These are phyloP conservation scores for Chiroxiphia lanceolata DNA, from an alignment of 2,797 vertebrate genomes.

Conservation along the genomic window DNA sequence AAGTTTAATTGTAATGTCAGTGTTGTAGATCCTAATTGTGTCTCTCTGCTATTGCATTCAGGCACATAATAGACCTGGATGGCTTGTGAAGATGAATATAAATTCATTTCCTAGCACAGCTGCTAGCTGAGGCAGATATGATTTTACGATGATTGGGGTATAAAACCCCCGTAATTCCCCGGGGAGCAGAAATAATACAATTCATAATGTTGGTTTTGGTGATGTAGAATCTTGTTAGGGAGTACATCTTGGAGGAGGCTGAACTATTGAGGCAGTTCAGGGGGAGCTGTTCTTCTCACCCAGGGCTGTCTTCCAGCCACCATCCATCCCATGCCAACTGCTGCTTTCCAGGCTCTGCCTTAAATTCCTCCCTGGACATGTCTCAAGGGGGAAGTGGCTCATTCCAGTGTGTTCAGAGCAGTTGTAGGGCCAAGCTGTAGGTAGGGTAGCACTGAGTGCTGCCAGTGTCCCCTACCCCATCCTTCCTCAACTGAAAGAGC, in stretches of 20 bases:
- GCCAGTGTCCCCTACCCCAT: not conserved
- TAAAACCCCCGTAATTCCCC: not conserved
- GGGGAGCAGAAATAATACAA: not conserved
- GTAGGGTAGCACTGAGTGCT: not conserved
- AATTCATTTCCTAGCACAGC: constrained; percentile 45
- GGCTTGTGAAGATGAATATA: constrained; percentile 28
- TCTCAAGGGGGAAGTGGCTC: not conserved
- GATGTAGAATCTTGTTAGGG: not conserved
- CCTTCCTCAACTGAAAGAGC: not conserved
- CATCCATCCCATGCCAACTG: fast-evolving
- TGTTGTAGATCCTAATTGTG: constrained; percentile 8
- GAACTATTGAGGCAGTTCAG: not conserved
- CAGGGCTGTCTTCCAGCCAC: not conserved
- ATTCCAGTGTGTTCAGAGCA: not conserved
- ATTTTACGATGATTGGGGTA: not conserved
- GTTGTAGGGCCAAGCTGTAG: not conserved
- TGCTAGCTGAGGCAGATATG: not conserved
- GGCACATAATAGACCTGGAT: constrained; percentile 8
- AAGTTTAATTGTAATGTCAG: not conserved
- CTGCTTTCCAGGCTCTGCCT: not conserved
- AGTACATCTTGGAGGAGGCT: not conserved
- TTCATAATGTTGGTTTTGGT: not conserved
- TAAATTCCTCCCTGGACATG: not conserved
- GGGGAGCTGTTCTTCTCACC: not conserved
- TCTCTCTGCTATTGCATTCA: constrained; percentile 17